A percentile compares a stretch with the other conserved stretches of the same genome.
Conservation (phyloP, 2,797 vertebrate species). For the Oreochromis mossambicus region DNA sequence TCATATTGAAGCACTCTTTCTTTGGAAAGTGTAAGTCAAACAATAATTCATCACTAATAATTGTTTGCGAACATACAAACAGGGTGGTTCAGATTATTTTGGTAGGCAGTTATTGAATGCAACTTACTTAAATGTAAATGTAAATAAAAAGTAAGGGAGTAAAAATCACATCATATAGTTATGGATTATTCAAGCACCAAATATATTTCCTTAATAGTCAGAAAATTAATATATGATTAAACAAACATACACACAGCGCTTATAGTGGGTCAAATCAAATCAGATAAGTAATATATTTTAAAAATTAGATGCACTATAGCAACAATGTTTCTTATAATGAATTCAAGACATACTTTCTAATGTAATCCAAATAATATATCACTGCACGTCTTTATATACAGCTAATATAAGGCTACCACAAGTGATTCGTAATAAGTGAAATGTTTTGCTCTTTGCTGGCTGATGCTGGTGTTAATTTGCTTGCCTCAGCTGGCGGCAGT, state of each 20-base stretch:
- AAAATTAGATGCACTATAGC: neutral
- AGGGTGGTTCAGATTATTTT: neutral
- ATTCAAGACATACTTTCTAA: neutral
- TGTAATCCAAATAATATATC: neutral
- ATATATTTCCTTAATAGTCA: neutral
- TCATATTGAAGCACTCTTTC: neutral
- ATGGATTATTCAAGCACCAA: neutral
- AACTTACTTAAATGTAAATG: neutral
- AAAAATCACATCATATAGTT: neutral
- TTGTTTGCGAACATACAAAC: neutral
- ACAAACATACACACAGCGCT: neutral
- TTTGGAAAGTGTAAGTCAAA: neutral
- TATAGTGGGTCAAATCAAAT: neutral
- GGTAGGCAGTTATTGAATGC: neutral
- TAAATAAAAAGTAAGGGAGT: neutral
- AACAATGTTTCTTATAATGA: neutral
- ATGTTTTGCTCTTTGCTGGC: neutral
- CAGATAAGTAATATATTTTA: neutral
- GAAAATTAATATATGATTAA: neutral
- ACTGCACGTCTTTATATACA: neutral
- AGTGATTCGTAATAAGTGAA: neutral
- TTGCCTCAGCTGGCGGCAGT: neutral
- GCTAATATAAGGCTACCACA: neutral
- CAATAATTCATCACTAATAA: neutral
- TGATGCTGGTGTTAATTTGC: constrained; percentile 19